Percentiles rank a stretch among this genome's conserved stretches.
Conservation (phyloP, 2,113 vertebrate genomes). For the Naja naja region DNA sequence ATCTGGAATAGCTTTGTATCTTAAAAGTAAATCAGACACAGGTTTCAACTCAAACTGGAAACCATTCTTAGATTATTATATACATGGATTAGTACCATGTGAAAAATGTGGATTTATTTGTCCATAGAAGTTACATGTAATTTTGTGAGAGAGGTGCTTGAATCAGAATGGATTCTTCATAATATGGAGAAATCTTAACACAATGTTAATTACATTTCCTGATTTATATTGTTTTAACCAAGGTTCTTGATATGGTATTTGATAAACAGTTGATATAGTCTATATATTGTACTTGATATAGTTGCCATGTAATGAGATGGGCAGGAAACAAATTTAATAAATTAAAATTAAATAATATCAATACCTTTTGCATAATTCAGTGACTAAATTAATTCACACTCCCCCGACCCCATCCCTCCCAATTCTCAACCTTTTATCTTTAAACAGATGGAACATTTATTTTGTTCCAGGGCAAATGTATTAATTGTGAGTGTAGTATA, state of each 20-base stretch:
- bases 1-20: neutral
- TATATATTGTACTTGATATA: no score
- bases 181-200: neutral
- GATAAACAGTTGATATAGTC: no score
- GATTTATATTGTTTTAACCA: neutral
- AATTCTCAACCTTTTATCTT: neutral
- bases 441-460: neutral
- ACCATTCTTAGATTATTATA: neutral
- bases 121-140: neutral
- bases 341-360: neutral
- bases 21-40: neutral
- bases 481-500: no score
- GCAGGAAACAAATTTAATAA: no score
- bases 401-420: neutral
- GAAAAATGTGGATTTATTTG: neutral
- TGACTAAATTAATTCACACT: neutral
- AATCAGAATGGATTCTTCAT: neutral
- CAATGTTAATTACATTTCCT: neutral
- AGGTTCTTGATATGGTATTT: neutral
- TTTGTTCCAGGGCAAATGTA: neutral
- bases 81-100: neutral
- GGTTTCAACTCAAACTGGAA: neutral
- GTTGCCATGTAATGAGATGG: no score
- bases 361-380: neutral
- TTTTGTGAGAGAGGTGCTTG: neutral